phyloP scores from a whole-genome alignment of 2,113 vertebrate genomes.

The Astur gentilis region DNA sequence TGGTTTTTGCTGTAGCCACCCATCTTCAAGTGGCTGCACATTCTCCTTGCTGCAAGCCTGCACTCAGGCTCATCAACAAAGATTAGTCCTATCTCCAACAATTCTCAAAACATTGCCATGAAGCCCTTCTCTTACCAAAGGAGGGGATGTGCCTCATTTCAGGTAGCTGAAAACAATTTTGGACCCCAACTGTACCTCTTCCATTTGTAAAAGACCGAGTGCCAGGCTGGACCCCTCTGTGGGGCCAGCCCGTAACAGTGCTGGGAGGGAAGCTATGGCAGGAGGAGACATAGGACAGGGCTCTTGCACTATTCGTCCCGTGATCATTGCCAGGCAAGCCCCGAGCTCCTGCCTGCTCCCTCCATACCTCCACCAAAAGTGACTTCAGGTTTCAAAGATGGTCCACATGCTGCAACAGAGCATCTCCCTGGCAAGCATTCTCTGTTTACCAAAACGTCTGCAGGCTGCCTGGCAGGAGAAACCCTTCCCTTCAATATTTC shows the following conservation, averaged over 20 bases:
- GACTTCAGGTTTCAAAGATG: not conserved
- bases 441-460: not conserved
- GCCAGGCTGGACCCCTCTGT: not conserved
- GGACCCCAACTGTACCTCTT: not conserved
- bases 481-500: not conserved
- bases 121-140: not conserved
- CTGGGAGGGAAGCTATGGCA: not conserved
- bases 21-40: rapidly evolving
- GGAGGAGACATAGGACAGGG: not conserved
- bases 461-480: not conserved
- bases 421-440: not conserved
- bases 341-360: not conserved
- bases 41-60: rapidly evolving
- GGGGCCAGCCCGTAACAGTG: rapidly evolving
- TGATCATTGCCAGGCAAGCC: not conserved
- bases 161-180: not conserved
- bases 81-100: rapidly evolving
- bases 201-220: rapidly evolving
- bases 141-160: not conserved
- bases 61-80: not conserved
- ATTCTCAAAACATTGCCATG: not conserved
- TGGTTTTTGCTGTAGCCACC: not conserved
- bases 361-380: not conserved
- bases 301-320: not conserved
- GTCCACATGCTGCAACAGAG: rapidly evolving